Conservation (phyloP, 1,140 invertebrate genomes). For the Polypedilum pembai region DNA sequence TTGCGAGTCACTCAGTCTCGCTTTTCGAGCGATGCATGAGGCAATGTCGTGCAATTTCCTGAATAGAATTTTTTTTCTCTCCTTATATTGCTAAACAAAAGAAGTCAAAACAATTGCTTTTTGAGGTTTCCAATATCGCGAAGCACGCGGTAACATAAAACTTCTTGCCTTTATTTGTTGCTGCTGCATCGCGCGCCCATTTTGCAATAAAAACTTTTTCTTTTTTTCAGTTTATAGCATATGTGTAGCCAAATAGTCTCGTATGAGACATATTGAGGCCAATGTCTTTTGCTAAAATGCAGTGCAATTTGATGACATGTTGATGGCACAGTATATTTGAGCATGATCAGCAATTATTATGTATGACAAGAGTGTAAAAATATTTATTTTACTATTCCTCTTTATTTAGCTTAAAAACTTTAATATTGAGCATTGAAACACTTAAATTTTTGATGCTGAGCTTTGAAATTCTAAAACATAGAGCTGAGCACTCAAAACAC, state of each 20-base stretch:
- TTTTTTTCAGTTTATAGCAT: background rate
- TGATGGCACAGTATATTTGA: background rate
- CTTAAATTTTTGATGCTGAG: too few relatives aligned
- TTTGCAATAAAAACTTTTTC: background rate
- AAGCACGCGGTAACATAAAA: constrained; percentile 5
- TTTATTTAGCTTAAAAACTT: too few relatives aligned
- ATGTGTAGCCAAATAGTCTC: background rate
- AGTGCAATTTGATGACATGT: background rate
- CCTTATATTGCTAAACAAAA: background rate
- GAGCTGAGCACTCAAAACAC: too few relatives aligned
- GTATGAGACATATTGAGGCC: background rate
- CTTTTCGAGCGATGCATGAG: background rate
- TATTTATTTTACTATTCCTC: too few relatives aligned
- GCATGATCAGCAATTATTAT: too few relatives aligned
- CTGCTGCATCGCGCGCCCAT: constrained; percentile 8
- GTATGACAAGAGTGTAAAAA: too few relatives aligned
- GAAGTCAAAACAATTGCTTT: background rate
- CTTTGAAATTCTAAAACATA: too few relatives aligned
- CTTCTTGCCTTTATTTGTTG: background rate
- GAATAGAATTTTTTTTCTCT: constrained; percentile 4
- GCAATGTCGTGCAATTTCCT: constrained; percentile 16
- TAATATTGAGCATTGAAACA: too few relatives aligned
- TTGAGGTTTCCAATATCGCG: constrained; percentile 10
- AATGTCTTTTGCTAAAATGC: background rate
- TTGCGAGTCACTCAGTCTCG: background rate